Conservation (phyloP, 2,888 invertebrate genomes). For the Drosophila siamana region DNA sequence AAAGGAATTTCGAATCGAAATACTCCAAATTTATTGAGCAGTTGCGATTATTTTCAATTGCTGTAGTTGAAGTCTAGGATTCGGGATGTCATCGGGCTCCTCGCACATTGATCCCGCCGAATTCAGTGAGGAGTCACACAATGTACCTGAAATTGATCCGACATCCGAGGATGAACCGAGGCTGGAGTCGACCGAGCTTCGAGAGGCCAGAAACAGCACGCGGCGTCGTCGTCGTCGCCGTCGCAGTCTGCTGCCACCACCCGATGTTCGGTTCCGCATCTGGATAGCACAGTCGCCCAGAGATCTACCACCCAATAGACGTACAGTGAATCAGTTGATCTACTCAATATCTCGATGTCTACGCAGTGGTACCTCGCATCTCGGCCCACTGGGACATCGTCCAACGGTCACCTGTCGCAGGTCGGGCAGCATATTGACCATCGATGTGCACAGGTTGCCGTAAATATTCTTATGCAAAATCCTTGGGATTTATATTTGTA, state of each 20-base stretch:
- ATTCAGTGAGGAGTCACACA: slow-evolving; percentile 9
- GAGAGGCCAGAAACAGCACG: not conserved
- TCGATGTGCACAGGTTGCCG: slow-evolving; percentile 6
- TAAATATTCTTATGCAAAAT: too few relatives aligned
- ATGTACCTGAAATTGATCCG: not conserved
- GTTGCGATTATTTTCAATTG: not conserved
- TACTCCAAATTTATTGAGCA: too few relatives aligned
- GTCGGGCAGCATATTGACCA: not conserved
- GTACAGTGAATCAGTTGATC: slow-evolving; percentile 18
- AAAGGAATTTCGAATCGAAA: too few relatives aligned
- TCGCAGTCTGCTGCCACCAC: not conserved
- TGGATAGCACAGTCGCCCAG: not conserved
- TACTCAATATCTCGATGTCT: slow-evolving; percentile 20
- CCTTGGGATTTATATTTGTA: too few relatives aligned
- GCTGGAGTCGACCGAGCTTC: not conserved
- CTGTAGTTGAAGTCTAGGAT: not conserved
- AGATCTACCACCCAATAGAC: not conserved
- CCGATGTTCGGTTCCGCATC: slow-evolving; percentile 1
- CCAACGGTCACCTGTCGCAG: slow-evolving; percentile 23
- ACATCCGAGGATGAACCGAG: not conserved
- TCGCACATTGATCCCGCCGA: slow-evolving; percentile 39
- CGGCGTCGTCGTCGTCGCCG: slow-evolving; percentile 3
- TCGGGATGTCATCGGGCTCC: slow-evolving; percentile 38
- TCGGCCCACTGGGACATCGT: slow-evolving; percentile 7
- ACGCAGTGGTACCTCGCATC: slow-evolving; percentile 7